Evolutionary conservation across 2,888 invertebrate genomes (phyloP), one percentile per base, ranked within the genome.

Genomic region (Apamea epomidion): DNA sequence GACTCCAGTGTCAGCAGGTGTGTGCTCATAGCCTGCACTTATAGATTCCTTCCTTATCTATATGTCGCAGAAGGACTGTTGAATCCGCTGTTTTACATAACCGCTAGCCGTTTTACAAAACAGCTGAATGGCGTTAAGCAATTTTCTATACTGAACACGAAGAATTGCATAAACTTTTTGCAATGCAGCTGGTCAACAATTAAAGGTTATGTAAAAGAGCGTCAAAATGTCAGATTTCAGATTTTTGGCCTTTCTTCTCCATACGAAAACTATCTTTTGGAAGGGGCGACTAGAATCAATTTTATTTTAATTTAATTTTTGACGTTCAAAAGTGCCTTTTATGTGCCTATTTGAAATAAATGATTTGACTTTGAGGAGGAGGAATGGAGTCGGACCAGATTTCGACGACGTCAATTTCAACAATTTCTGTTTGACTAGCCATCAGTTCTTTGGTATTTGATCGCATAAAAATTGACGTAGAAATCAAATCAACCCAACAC

Each of bases 1-100:
- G 94, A 93, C 68, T 92, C 94, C 14, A 91, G 89, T 16, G 58
- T 90, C 29, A 91, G 91, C 91, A 91, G 92, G 94, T 94, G 78
- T 45, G 4, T 37, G 14, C 1, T 1, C 29, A n/a, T 25, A 42
- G 58, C 12, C 7, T 32, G 21, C 3, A 14, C 29, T 29, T 29
- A 29, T 4, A 29, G 3, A 69, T 21, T 12, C 25, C 18, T 48
- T 48, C 3, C 29, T 48, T 21, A 32, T 29, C 14, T 29, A n/a
- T n/a, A 58, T n/a, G 60, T n/a, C 60, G 14, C 60, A 14, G 60
- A 29, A 16, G n/a, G 29, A 4, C 12, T 29, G 0, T 62, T n/a
- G n/a, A 14, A 62, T 29, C 29, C 29, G 14, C n/a, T 60, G n/a
- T 62, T 62, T 62, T 60, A 10, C 14, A 6, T 60, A 60, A 60